These are phyloP conservation scores for Hydriomena furcata DNA, from an alignment of 2,888 invertebrate genomes.

Conservation along the genomic window DNA sequence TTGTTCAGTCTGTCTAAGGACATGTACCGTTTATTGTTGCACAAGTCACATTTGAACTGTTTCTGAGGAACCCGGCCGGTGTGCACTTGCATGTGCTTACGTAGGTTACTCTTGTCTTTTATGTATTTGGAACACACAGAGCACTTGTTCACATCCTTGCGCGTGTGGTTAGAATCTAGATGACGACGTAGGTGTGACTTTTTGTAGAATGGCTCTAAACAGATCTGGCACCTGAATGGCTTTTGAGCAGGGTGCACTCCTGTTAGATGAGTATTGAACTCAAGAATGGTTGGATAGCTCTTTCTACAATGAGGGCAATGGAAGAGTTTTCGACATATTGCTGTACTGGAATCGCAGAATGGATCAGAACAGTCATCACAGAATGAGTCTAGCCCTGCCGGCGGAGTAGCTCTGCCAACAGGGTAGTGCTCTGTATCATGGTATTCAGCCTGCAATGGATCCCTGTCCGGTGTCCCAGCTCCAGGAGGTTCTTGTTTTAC, in stretches of 20 bases:
- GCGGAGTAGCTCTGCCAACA: constrained; percentile 65
- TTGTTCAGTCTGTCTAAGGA: constrained; percentile 79
- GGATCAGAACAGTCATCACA: constrained; percentile 82
- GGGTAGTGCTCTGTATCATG: constrained; percentile 61
- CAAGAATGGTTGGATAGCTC: constrained; percentile 79
- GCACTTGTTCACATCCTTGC: constrained; percentile 82
- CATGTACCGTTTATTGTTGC: constrained; percentile 82
- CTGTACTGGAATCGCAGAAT: constrained; percentile 76
- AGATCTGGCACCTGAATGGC: constrained; percentile 81
- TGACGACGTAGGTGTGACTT: constrained; percentile 79
- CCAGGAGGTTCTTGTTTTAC: constrained; percentile 76
- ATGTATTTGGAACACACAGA: constrained; percentile 82
- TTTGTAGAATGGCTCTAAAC: constrained; percentile 79
- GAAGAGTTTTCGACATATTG: constrained; percentile 76
- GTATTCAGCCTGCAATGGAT: constrained; percentile 61
- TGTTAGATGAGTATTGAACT: constrained; percentile 79
- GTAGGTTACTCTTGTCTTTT: constrained; percentile 80
- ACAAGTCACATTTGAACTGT: constrained; percentile 81
- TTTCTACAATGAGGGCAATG: constrained; percentile 82
- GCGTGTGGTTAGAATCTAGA: constrained; percentile 76
- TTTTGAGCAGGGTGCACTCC: constrained; percentile 81
- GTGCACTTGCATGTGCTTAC: constrained; percentile 83
- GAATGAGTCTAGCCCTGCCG: constrained; percentile 73
- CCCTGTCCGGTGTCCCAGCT: constrained; percentile 71
- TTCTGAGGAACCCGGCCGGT: constrained; percentile 80